These are phyloP conservation scores for Taeniopygia guttata DNA, from an alignment of 2,797 vertebrate species.

Conservation along the genomic window DNA sequence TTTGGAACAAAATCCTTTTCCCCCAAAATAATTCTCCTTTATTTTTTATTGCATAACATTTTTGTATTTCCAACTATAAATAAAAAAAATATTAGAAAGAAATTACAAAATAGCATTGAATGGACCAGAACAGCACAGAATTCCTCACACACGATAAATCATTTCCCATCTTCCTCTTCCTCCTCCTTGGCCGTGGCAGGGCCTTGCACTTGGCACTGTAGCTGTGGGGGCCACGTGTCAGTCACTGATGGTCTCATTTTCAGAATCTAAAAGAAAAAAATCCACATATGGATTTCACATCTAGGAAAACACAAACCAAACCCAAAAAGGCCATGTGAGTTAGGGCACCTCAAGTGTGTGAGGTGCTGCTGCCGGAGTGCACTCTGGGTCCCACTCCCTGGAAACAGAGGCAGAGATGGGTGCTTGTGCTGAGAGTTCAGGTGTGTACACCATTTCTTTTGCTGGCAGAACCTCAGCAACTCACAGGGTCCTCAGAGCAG, in stretches of 20 bases:
- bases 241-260: conserved; percentile 63
- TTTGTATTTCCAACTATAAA: conserved; percentile 80
- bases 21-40: conserved; percentile 81
- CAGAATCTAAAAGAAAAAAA: conserved; percentile 75
- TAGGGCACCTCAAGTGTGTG: rapidly evolving
- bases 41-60: conserved; percentile 78
- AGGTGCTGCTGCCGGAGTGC: neutral
- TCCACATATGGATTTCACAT: neutral
- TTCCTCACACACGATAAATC: conserved; percentile 47
- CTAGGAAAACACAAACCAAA: neutral
- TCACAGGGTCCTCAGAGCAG: neutral
- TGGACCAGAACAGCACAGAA: conserved; percentile 58
- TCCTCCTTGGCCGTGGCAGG: conserved; percentile 28
- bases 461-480: neutral
- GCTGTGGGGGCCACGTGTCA: conserved; percentile 62
- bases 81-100: conserved; percentile 81
- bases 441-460: rapidly evolving
- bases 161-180: conserved; percentile 61
- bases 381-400: neutral
- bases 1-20: conserved; percentile 69
- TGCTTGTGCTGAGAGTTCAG: neutral
- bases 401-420: neutral
- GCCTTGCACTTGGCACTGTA: conserved; percentile 51
- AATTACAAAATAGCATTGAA: conserved; percentile 74
- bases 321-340: neutral